Percentiles rank a stretch among this genome's conserved stretches.
Conservation (phyloP, 2,888 invertebrate species). For the Pammene fasciana region DNA sequence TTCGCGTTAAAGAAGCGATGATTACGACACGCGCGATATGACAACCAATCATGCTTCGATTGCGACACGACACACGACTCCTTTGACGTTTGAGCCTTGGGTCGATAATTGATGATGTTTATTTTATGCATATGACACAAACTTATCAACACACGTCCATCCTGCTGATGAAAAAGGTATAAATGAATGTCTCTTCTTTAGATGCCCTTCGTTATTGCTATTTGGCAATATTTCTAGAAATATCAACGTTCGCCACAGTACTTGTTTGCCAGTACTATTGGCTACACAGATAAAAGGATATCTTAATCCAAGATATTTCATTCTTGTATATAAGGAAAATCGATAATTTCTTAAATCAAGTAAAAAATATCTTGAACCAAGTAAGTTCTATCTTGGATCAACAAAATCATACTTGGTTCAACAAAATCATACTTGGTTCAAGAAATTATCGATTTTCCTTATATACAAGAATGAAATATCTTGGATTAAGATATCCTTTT, state of each 20-base stretch:
- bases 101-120: conserved; percentile 42
- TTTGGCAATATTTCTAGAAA: background rate
- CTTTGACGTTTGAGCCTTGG: conserved; percentile 45
- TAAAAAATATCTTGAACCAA: no score
- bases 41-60: conserved; percentile 25
- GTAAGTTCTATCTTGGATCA: no score
- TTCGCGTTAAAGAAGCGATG: conserved; percentile 45
- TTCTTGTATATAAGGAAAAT: no score
- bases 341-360: no score
- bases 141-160: conserved; percentile 25
- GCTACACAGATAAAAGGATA: no score
- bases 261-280: no score
- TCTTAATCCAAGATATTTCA: no score
- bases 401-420: no score
- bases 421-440: no score
- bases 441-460: no score
- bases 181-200: background rate
- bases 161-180: background rate
- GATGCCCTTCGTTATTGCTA: background rate
- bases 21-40: conserved; percentile 43
- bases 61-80: conserved; percentile 35
- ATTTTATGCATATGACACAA: conserved; percentile 22
- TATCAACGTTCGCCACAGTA: background rate
- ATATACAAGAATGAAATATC: no score
- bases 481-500: no score